Percentiles rank a stretch among this genome's conserved stretches.
Conservation (phyloP, 2,888 invertebrate species). For the Hypomecis atomaria region DNA sequence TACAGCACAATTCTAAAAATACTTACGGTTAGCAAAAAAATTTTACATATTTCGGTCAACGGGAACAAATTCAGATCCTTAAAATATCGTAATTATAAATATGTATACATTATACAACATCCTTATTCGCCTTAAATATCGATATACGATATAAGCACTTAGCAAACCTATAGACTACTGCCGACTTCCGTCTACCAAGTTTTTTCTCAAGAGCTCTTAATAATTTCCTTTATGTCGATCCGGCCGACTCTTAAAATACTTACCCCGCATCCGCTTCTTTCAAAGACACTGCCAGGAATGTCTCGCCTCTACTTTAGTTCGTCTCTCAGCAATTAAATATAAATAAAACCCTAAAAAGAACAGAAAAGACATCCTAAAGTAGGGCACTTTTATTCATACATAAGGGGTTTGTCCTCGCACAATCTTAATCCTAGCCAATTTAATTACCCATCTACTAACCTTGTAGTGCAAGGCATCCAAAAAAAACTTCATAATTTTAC, state of each 20-base stretch:
- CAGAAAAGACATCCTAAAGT: not conserved
- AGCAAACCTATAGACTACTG: conserved; percentile 59
- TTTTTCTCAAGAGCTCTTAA: conserved; percentile 79
- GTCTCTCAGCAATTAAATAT: conserved; percentile 78
- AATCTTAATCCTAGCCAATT: too few relatives aligned
- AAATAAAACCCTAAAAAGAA: conserved; percentile 52
- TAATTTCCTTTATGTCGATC: conserved; percentile 83
- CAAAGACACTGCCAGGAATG: conserved; percentile 78
- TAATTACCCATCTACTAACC: too few relatives aligned
- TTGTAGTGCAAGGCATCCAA: not conserved
- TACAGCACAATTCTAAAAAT: too few relatives aligned
- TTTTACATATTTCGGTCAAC: too few relatives aligned
- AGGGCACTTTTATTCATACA: not conserved
- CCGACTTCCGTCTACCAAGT: conserved; percentile 76
- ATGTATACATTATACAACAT: not conserved
- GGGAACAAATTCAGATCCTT: too few relatives aligned
- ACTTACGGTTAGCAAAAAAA: too few relatives aligned
- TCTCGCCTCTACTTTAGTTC: conserved; percentile 67
- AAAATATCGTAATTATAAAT: too few relatives aligned
- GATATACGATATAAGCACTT: conserved; percentile 10
- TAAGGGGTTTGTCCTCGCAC: not conserved
- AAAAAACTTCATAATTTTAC: conserved; percentile 1
- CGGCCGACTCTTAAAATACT: conserved; percentile 83
- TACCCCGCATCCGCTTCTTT: conserved; percentile 84
- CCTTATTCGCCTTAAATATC: not conserved